These are phyloP conservation scores for Adineta ricciae DNA, from an alignment of 2,888 invertebrate genomes.

Conservation along the genomic window DNA sequence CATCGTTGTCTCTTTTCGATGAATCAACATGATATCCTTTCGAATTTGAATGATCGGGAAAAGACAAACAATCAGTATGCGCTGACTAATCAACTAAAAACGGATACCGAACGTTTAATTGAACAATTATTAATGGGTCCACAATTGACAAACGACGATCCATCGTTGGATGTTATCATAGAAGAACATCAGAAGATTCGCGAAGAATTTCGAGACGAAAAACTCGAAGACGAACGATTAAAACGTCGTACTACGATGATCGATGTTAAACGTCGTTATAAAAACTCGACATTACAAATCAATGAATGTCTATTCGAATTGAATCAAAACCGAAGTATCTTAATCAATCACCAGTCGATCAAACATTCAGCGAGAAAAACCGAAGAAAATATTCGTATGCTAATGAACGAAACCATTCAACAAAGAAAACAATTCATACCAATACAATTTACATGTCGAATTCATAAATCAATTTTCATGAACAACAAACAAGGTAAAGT, in stretches of 20 bases:
- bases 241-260: neutral
- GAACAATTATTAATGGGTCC: neutral
- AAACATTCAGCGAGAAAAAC: neutral
- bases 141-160: neutral
- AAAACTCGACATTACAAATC: neutral
- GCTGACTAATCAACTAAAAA: neutral
- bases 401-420: conserved; percentile 18
- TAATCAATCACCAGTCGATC: neutral
- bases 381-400: neutral
- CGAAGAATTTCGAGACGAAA: neutral
- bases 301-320: conserved; percentile 1
- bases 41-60: neutral
- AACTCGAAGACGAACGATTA: neutral
- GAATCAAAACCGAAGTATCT: neutral
- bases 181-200: neutral
- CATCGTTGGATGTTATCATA: neutral
- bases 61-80: neutral
- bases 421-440: conserved; percentile 7
- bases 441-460: conserved; percentile 14
- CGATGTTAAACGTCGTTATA: neutral
- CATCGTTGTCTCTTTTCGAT: neutral
- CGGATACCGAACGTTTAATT: neutral
- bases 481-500: neutral
- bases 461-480: neutral
- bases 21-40: conserved; percentile 3